A percentile compares a stretch with the other conserved stretches of the same genome.
Conservation (phyloP, 2,888 invertebrate genomes). For the Tetragnatha montana region DNA sequence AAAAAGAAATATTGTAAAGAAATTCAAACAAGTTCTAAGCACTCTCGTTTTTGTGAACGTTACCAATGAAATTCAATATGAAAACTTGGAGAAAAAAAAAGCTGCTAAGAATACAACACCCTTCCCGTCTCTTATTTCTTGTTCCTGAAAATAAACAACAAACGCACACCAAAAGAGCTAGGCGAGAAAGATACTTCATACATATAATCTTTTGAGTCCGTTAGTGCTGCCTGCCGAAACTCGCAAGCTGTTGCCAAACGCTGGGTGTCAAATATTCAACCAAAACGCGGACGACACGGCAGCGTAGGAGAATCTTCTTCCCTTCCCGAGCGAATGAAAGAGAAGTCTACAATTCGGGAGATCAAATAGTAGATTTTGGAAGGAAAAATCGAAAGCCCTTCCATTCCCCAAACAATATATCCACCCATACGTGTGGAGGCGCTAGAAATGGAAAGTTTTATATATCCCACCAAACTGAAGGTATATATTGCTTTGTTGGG, state of each 20-base stretch:
- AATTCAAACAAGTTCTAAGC: neutral
- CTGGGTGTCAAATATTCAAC: slow-evolving; percentile 58
- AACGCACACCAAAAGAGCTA: neutral
- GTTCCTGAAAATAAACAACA: neutral
- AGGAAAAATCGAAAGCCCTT: slow-evolving; percentile 11
- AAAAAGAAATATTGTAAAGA: too few species aligned
- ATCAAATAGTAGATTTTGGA: slow-evolving; percentile 2
- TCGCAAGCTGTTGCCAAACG: slow-evolving; percentile 52
- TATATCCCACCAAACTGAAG: neutral
- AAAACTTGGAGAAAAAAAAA: neutral
- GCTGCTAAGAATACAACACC: neutral
- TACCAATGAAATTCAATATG: neutral
- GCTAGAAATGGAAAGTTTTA: neutral
- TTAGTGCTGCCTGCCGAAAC: slow-evolving; percentile 43
- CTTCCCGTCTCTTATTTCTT: neutral
- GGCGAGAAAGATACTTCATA: neutral
- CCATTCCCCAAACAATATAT: neutral
- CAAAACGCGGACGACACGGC: slow-evolving; percentile 39
- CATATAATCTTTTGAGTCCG: slow-evolving; percentile 39
- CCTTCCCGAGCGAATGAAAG: neutral
- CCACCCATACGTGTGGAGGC: neutral
- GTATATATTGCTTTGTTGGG: neutral
- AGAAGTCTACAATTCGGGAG: neutral
- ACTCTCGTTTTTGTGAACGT: neutral
- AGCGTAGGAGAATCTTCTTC: neutral